Conservation (phyloP, 92 coral and sea anemone genomes). For the Meandrina meandrites region DNA sequence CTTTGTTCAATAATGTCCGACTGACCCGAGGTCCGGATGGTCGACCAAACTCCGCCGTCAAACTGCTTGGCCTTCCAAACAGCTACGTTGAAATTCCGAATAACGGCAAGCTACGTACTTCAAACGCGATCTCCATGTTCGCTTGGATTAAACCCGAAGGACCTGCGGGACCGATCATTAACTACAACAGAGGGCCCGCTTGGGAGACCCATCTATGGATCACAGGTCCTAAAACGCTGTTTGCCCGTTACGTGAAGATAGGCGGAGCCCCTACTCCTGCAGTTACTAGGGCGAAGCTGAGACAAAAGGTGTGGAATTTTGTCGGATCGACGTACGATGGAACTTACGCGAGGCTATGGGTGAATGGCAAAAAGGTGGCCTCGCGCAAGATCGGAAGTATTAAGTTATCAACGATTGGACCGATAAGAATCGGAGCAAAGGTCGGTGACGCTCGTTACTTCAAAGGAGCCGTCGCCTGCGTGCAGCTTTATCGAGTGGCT, state of each 20-base stretch:
- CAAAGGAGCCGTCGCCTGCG: slow-evolving; percentile 75
- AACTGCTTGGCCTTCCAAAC: slow-evolving; percentile 64
- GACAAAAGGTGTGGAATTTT: slow-evolving; percentile 69
- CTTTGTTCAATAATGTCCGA: slow-evolving; percentile 42
- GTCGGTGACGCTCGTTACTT: slow-evolving; percentile 57
- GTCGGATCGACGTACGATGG: slow-evolving; percentile 74
- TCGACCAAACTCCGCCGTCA: slow-evolving; percentile 54
- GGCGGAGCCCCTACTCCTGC: slow-evolving; percentile 46
- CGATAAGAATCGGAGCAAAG: slow-evolving; percentile 73
- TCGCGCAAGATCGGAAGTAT: slow-evolving; percentile 59
- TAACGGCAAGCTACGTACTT: slow-evolving; percentile 67
- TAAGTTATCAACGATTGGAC: slow-evolving; percentile 58
- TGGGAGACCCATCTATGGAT: slow-evolving; percentile 76
- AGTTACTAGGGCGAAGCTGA: slow-evolving; percentile 40
- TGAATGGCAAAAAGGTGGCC: slow-evolving; percentile 61
- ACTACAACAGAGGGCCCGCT: slow-evolving; percentile 54
- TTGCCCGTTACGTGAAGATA: slow-evolving; percentile 59
- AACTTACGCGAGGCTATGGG: slow-evolving; percentile 64
- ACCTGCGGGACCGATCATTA: slow-evolving; percentile 65
- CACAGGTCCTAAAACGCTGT: slow-evolving; percentile 49
- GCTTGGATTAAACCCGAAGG: slow-evolving; percentile 68
- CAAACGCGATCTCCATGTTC: slow-evolving; percentile 66
- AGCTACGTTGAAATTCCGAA: slow-evolving; percentile 76
- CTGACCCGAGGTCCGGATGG: slow-evolving; percentile 79
- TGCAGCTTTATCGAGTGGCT: slow-evolving; percentile 70